A percentile compares a stretch with the other conserved stretches of the same genome.
These are phyloP conservation scores for Listronotus bonariensis DNA, from an alignment of 1,140 invertebrate species.

Conservation along the genomic window DNA sequence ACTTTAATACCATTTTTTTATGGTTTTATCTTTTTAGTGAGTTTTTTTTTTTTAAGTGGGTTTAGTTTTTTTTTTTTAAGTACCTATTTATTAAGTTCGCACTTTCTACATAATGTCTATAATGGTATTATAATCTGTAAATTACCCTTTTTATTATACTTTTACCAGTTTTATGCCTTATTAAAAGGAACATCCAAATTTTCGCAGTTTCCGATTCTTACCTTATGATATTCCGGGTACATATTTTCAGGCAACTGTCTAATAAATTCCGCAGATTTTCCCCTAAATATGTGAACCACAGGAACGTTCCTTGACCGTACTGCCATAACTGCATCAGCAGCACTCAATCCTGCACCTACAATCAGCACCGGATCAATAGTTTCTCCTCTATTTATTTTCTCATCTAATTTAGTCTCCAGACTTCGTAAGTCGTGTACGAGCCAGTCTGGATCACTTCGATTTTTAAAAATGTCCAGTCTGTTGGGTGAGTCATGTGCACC, in stretches of 20 bases:
- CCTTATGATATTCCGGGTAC: slow-evolving; percentile 86
- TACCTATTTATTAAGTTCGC: too few relatives aligned
- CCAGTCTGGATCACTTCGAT: slow-evolving; percentile 60
- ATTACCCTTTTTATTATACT: too few relatives aligned
- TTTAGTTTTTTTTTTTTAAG: too few relatives aligned
- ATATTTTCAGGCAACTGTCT: slow-evolving; percentile 74
- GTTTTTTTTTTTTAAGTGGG: too few relatives aligned
- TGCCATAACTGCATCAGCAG: slow-evolving; percentile 86
- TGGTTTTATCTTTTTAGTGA: too few relatives aligned
- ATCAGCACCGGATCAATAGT: slow-evolving; percentile 66
- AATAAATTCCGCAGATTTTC: slow-evolving; percentile 64
- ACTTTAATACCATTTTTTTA: too few relatives aligned
- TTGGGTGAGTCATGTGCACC: slow-evolving; percentile 80
- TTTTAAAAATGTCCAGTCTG: slow-evolving; percentile 67
- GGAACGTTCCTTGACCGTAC: slow-evolving; percentile 66
- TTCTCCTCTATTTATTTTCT: slow-evolving; percentile 51
- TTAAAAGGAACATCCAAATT: too few relatives aligned
- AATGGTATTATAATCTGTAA: too few relatives aligned
- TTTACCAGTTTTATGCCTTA: too few relatives aligned
- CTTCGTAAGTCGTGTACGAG: slow-evolving; percentile 66
- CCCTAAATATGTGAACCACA: slow-evolving; percentile 77
- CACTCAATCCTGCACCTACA: slow-evolving; percentile 83
- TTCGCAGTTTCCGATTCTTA: too few relatives aligned
- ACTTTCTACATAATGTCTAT: too few relatives aligned
- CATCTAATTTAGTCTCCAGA: slow-evolving; percentile 64